Percentiles rank a stretch among this genome's conserved stretches.
These are phyloP conservation scores for Eulemur albifrons DNA, from an alignment of 2,797 vertebrate genomes.

Conservation along the genomic window DNA sequence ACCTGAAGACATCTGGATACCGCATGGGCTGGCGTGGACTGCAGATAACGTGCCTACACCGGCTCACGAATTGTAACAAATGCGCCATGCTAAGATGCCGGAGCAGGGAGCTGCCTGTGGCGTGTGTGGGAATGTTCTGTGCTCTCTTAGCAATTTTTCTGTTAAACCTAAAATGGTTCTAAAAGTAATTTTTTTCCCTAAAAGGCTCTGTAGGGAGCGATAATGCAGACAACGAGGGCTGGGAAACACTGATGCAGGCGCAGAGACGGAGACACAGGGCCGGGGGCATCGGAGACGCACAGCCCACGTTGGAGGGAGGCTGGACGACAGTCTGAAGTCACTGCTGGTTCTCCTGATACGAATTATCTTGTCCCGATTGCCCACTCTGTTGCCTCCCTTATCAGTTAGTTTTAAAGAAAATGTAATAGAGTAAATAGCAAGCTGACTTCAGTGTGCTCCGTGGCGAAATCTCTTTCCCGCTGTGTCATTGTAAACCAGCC, in stretches of 20 bases:
- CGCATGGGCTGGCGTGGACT: rapidly evolving
- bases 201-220: neutral
- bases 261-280: neutral
- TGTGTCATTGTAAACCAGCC: rapidly evolving
- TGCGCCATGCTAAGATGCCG: rapidly evolving
- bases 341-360: neutral
- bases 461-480: neutral
- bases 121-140: neutral
- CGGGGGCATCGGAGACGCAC: neutral
- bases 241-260: neutral
- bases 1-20: neutral
- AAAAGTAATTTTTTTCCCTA: neutral
- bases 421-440: neutral
- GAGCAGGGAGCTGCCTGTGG: too few species aligned
- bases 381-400: neutral
- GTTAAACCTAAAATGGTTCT: neutral
- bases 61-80: too few species aligned
- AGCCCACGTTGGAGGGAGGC: neutral
- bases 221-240: neutral
- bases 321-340: neutral
- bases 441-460: neutral
- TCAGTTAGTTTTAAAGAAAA: neutral
- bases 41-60: neutral
- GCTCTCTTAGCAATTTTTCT: neutral
- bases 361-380: neutral